Conservation (phyloP, 2,888 invertebrate genomes). For the Oscheius sp. region DNA sequence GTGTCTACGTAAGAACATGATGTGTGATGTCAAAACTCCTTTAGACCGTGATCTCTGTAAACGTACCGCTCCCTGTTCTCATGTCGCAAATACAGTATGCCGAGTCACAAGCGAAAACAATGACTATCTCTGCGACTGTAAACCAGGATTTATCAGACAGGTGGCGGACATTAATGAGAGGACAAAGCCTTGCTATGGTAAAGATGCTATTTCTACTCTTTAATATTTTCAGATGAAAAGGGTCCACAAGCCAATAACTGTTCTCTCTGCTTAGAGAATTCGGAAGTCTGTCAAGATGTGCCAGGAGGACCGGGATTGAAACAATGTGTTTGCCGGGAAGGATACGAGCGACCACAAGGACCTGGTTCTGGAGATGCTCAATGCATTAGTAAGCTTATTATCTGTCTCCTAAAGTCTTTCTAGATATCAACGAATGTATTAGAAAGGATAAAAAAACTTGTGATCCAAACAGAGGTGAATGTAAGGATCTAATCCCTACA, state of each 20-base stretch:
- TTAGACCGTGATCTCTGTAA: conserved; percentile 12
- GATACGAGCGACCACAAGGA: conserved; percentile 1
- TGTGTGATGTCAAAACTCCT: neutral
- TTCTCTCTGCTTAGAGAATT: neutral
- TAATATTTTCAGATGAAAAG: neutral
- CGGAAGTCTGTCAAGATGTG: neutral
- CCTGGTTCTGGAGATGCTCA: neutral
- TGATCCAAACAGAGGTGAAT: conserved; percentile 23
- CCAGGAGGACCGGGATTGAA: neutral
- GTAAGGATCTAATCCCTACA: conserved; percentile 6
- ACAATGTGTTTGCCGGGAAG: conserved; percentile 10
- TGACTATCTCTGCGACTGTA: conserved; percentile 15
- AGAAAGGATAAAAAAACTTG: conserved; percentile 55
- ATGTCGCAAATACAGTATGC: conserved; percentile 13
- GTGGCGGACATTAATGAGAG: conserved; percentile 3
- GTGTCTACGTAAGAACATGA: neutral
- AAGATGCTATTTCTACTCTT: neutral
- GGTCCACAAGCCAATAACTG: conserved; percentile 20
- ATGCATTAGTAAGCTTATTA: conserved; percentile 12
- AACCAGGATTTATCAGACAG: conserved; percentile 4
- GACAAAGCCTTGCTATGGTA: conserved; percentile 22
- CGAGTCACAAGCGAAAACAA: neutral
- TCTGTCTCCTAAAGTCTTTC: neutral
- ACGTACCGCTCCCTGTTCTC: conserved; percentile 1
- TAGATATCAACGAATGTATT: conserved; percentile 68